Percentiles rank a stretch among this genome's conserved stretches.
phyloP scores from a whole-genome alignment of 2,888 invertebrate species.

The Drosophila meridiana region DNA sequence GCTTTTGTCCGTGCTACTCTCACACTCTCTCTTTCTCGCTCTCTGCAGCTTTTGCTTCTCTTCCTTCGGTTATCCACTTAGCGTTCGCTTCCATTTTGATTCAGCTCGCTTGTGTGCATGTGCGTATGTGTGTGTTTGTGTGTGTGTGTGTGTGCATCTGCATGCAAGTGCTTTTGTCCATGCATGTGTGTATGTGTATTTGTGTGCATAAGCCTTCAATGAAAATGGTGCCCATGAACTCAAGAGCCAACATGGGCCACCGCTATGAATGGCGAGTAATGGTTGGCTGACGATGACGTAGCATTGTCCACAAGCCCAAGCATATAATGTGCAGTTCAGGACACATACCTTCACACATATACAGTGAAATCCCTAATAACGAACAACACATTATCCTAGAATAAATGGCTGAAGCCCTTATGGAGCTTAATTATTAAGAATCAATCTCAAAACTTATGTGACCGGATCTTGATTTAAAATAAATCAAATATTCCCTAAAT shows the following conservation, averaged over 20 bases:
- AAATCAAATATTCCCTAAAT: too few species aligned
- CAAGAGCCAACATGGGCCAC: conserved; percentile 50
- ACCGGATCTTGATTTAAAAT: too few species aligned
- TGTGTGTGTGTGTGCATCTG: conserved; percentile 15
- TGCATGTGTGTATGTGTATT: conserved; percentile 15
- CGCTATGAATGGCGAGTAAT: conserved; percentile 55
- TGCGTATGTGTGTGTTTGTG: conserved; percentile 17
- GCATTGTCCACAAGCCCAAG: conserved; percentile 21
- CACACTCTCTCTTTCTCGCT: conserved; percentile 25
- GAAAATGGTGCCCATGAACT: conserved; percentile 72
- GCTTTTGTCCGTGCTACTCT: conserved; percentile 48
- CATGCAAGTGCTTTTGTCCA: conserved; percentile 28
- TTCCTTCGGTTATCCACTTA: conserved; percentile 12
- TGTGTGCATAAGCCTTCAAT: conserved; percentile 64
- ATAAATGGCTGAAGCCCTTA: not conserved
- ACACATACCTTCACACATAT: not conserved
- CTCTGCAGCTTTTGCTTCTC: conserved; percentile 26
- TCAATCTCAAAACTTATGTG: too few species aligned
- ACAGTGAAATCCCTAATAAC: not conserved
- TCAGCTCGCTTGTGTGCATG: conserved; percentile 11
- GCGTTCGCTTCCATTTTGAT: conserved; percentile 13
- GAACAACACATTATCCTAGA: not conserved
- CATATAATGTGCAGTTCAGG: conserved; percentile 35
- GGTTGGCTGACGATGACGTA: conserved; percentile 49
- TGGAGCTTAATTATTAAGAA: not conserved